These are phyloP conservation scores for Morone saxatilis DNA, from an alignment of 2,113 vertebrate species.

Conservation along the genomic window DNA sequence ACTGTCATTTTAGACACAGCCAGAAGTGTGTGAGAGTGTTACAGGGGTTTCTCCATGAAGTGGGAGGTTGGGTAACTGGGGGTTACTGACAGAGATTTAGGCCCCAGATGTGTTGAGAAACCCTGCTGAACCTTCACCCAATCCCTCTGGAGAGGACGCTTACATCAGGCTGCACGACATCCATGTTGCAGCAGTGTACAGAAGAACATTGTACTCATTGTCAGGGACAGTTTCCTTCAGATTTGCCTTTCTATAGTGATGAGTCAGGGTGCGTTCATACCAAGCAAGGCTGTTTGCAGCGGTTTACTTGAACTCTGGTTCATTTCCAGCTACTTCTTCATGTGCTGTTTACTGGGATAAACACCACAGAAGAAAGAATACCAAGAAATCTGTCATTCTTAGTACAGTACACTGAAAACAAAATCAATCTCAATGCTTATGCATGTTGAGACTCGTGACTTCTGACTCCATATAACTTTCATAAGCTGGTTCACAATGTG, in stretches of 20 bases:
- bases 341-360: background rate
- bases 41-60: slow-evolving; percentile 20
- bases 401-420: background rate
- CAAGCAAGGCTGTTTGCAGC: background rate
- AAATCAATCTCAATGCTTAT: background rate
- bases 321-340: background rate
- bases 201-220: background rate
- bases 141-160: slow-evolving; percentile 9
- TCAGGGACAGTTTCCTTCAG: background rate
- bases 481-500: slow-evolving; percentile 3
- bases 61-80: slow-evolving; percentile 41
- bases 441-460: background rate
- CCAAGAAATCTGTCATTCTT: background rate
- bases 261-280: slow-evolving; percentile 8
- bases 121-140: slow-evolving; percentile 53
- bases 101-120: slow-evolving; percentile 53
- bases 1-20: background rate
- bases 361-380: background rate
- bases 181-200: background rate
- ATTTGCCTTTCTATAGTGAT: background rate
- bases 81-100: slow-evolving; percentile 11
- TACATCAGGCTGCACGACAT: slow-evolving; percentile 11
- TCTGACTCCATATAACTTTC: background rate
- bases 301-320: slow-evolving; percentile 5
- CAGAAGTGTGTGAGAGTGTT: slow-evolving; percentile 32